Percentiles rank a stretch among this genome's conserved stretches.
Evolutionary conservation across 2,888 invertebrate genomes (phyloP).

Genomic region (Drosophila tripunctata): DNA sequence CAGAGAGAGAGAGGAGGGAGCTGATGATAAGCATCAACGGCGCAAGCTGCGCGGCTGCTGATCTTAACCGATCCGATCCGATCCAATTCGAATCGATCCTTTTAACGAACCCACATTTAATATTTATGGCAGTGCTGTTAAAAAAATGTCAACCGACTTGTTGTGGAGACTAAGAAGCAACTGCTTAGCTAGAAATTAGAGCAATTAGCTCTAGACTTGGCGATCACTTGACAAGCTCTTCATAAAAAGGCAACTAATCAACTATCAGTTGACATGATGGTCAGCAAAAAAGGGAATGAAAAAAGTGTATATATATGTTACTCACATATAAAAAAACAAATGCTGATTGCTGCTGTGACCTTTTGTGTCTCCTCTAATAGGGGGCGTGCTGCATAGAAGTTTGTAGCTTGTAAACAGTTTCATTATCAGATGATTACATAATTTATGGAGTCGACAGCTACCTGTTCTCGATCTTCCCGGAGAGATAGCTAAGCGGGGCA

Average conservation of each 20-base stretch:
- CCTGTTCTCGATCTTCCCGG: slow-evolving; percentile 57
- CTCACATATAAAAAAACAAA: slow-evolving; percentile 12
- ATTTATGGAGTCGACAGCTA: slow-evolving; percentile 63
- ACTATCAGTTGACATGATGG: slow-evolving; percentile 40
- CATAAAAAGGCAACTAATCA: slow-evolving; percentile 62
- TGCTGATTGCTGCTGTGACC: slow-evolving; percentile 47
- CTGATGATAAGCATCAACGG: slow-evolving; percentile 67
- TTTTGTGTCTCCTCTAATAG: slow-evolving; percentile 49
- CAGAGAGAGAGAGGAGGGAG: slow-evolving; percentile 1
- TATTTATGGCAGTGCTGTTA: slow-evolving; percentile 69
- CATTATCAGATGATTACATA: slow-evolving; percentile 76
- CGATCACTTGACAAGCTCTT: slow-evolving; percentile 38
- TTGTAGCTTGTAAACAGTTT: slow-evolving; percentile 75
- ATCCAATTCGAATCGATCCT: slow-evolving; percentile 23
- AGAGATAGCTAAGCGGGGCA: slow-evolving; percentile 40
- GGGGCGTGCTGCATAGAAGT: slow-evolving; percentile 66
- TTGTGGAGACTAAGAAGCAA: background rate
- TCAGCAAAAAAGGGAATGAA: slow-evolving; percentile 14
- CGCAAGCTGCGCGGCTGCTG: slow-evolving; percentile 61
- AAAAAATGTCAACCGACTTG: slow-evolving; percentile 31
- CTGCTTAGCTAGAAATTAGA: slow-evolving; percentile 73
- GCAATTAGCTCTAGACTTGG: slow-evolving; percentile 66
- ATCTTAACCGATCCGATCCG: slow-evolving; percentile 45
- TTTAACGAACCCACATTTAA: slow-evolving; percentile 48
- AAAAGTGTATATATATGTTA: slow-evolving; percentile 6